phyloP scores from a whole-genome alignment of 2,888 invertebrate species.

The Tillus elongatus region DNA sequence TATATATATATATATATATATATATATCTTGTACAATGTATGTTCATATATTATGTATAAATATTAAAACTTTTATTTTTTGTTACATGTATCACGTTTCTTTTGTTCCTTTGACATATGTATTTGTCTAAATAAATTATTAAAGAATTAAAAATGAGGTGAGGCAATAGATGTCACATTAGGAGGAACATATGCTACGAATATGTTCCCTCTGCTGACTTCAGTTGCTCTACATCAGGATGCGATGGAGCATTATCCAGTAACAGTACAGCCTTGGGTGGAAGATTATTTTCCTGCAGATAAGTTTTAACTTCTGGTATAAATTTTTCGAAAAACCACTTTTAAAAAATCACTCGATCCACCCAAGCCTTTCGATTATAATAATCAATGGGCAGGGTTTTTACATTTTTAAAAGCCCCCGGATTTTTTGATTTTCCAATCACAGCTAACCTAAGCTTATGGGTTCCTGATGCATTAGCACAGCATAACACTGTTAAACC shows the following conservation, averaged over 20 bases:
- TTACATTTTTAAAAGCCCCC: no score
- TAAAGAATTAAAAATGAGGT: not conserved
- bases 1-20: no score
- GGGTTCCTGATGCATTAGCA: conserved; percentile 3
- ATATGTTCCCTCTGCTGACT: conserved; percentile 13
- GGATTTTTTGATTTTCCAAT: conserved; percentile 11
- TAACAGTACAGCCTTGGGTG: conserved; percentile 13
- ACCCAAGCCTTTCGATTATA: conserved; percentile 21
- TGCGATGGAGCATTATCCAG: conserved; percentile 14
- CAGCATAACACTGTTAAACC: conserved; percentile 9
- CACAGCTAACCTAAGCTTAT: conserved; percentile 8
- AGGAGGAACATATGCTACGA: conserved; percentile 13
- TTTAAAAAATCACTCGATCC: conserved; percentile 7
- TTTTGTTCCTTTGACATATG: no score
- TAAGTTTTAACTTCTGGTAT: no score
- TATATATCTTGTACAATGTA: no score
- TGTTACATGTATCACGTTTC: no score
- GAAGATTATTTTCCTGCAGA: no score
- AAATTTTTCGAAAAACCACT: no score
- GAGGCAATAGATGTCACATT: no score
- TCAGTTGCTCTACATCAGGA: conserved; percentile 13
- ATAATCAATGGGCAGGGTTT: not conserved
- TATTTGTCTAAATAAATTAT: no score
- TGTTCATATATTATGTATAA: no score
- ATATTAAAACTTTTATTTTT: no score